Percentiles rank a stretch among this genome's conserved stretches.
Conservation (phyloP, 2,113 vertebrate species). For the Elachura formosa region DNA sequence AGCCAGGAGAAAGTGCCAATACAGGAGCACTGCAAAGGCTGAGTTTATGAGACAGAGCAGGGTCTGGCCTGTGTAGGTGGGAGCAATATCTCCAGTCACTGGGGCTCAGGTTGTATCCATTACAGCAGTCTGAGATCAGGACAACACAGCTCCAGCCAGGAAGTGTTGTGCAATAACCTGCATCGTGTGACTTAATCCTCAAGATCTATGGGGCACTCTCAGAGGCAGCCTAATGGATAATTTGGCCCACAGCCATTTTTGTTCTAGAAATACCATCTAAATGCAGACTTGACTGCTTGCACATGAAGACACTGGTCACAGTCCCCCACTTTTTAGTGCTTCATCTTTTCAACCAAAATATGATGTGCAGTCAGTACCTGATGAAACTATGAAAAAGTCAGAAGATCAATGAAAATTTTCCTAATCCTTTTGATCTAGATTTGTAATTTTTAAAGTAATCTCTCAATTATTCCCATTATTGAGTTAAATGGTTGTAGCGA, state of each 20-base stretch:
- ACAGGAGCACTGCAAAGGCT: background rate
- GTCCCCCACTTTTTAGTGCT: background rate
- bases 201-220: background rate
- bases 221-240: background rate
- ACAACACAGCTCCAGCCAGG: background rate
- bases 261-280: background rate
- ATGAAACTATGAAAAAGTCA: background rate
- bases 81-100: background rate
- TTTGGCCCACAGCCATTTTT: background rate
- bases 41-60: background rate
- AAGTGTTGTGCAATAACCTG: background rate
- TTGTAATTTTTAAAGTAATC: background rate
- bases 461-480: background rate
- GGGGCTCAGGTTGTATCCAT: background rate
- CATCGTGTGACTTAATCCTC: background rate
- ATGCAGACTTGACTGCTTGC: background rate
- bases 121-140: fast-evolving
- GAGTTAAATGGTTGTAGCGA: background rate
- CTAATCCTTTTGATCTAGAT: background rate
- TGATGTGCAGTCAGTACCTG: background rate
- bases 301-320: background rate
- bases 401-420: background rate
- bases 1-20: background rate
- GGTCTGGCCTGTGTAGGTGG: background rate
- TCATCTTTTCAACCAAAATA: background rate